These are phyloP conservation scores for Chaenodraco wilsoni DNA, from an alignment of 2,797 vertebrate genomes.

Conservation along the genomic window DNA sequence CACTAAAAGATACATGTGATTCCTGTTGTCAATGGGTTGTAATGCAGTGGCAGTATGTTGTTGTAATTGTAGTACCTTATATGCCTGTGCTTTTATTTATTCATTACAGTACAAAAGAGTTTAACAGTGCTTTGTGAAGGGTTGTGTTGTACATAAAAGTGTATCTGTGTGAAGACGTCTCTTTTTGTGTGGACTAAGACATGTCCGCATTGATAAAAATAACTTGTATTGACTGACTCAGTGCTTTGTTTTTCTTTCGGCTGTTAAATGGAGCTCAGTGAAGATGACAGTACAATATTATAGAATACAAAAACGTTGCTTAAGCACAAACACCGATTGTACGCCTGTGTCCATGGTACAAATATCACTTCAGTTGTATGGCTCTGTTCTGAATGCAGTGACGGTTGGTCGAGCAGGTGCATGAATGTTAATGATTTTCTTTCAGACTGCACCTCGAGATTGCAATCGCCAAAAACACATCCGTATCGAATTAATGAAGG, in stretches of 20 bases:
- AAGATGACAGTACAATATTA: conserved; percentile 1
- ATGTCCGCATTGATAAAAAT: conserved; percentile 44
- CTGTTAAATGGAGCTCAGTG: conserved; percentile 7
- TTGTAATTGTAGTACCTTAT: conserved; percentile 51
- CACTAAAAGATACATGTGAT: conserved; percentile 14
- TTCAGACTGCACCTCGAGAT: conserved; percentile 20
- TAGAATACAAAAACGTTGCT: background rate
- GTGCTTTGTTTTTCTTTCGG: conserved; percentile 22
- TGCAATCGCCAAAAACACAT: conserved; percentile 14
- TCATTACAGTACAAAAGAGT: conserved; percentile 61
- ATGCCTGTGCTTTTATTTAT: conserved; percentile 70
- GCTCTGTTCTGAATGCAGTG: conserved; percentile 30
- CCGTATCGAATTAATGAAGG: background rate
- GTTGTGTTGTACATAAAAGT: conserved; percentile 54
- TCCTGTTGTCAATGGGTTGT: conserved; percentile 25
- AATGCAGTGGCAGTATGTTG: conserved; percentile 53
- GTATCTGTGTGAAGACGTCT: conserved; percentile 41
- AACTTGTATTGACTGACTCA: conserved; percentile 25
- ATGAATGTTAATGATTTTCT: conserved; percentile 51
- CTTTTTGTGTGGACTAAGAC: conserved; percentile 31
- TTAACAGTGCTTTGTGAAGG: conserved; percentile 50
- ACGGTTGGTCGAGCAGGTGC: conserved; percentile 66
- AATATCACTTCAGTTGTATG: conserved; percentile 19
- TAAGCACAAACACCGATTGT: conserved; percentile 21
- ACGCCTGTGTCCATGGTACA: background rate